Percentiles rank a stretch among this genome's conserved stretches.
These are phyloP conservation scores for Ivindomyrus marchei DNA, from an alignment of 2,113 vertebrate species.

Conservation along the genomic window DNA sequence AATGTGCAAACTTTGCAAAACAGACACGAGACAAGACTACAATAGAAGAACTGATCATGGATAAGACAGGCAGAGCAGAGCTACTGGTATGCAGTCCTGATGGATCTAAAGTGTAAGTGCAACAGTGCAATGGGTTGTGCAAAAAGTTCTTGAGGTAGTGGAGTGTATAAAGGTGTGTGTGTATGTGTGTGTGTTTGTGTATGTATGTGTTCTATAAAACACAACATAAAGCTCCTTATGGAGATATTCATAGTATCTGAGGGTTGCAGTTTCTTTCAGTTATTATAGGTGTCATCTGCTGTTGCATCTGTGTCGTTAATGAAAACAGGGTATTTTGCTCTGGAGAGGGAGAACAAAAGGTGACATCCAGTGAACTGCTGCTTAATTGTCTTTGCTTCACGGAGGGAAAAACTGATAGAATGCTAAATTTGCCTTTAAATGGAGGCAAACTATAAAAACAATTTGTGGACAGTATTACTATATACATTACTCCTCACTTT, in stretches of 20 bases:
- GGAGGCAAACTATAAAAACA: background rate
- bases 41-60: no score
- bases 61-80: no score
- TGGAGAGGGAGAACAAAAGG: background rate
- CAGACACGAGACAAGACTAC: no score
- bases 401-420: background rate
- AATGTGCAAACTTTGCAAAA: no score
- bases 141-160: no score
- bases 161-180: no score
- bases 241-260: background rate
- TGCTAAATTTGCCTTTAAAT: background rate
- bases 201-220: background rate
- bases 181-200: no score
- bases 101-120: no score
- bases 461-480: no score
- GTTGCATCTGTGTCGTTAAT: background rate
- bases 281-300: background rate
- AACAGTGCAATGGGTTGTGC: no score
- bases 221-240: background rate
- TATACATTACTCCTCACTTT: background rate
- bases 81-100: no score
- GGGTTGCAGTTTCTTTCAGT: background rate
- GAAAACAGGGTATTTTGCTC: background rate
- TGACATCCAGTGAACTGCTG: background rate
- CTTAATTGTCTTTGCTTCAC: background rate